These are phyloP conservation scores for Oxyura jamaicensis DNA, from an alignment of 2,113 vertebrate species.

Conservation along the genomic window DNA sequence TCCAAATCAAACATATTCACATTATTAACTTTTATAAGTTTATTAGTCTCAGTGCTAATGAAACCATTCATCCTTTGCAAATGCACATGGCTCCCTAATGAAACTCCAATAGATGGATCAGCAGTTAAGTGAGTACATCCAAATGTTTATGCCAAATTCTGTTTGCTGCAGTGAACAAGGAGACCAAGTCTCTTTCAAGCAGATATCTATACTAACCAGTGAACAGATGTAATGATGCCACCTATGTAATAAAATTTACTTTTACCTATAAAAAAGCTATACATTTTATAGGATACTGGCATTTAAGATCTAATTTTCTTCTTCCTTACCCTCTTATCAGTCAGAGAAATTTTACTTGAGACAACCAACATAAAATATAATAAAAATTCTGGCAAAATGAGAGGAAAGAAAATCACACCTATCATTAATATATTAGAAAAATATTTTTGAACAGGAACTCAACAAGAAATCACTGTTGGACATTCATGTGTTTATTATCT, in stretches of 20 bases:
- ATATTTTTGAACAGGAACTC: not conserved
- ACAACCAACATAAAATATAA: not conserved
- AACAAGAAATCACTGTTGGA: not conserved
- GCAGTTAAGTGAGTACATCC: conserved; percentile 73
- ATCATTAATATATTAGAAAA: not conserved
- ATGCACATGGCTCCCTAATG: conserved; percentile 80
- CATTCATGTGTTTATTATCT: not conserved
- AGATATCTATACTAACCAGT: conserved; percentile 7
- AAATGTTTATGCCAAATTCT: conserved; percentile 72
- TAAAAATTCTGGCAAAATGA: not conserved
- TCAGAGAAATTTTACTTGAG: not conserved
- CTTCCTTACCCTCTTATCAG: not conserved
- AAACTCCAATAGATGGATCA: conserved; percentile 78
- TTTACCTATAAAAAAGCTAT: not conserved
- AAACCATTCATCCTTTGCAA: conserved; percentile 84
- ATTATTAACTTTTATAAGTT: conserved; percentile 88
- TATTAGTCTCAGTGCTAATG: conserved; percentile 85
- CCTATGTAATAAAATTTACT: not conserved
- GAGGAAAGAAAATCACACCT: not conserved
- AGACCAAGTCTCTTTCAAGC: conserved; percentile 46
- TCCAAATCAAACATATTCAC: conserved; percentile 87
- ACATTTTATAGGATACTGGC: not conserved
- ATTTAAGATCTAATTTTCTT: not conserved
- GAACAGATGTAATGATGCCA: not conserved
- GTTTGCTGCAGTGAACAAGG: conserved; percentile 63